Evolutionary conservation across 2,888 invertebrate species (phyloP).

Genomic region (Coremacera marginata): DNA sequence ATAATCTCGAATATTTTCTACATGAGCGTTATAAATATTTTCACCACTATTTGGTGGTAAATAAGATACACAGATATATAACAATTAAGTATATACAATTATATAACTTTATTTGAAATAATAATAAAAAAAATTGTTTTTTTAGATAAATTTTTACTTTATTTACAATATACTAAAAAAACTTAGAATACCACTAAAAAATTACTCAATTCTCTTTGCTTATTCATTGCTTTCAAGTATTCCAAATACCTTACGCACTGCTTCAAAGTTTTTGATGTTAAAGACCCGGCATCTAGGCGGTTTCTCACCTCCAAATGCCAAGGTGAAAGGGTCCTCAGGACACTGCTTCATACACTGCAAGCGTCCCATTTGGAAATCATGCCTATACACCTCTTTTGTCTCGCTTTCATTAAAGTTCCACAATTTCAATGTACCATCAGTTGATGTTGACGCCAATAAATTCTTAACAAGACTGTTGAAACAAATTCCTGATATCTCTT

Average conservation of each 20-base stretch:
- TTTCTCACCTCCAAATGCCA: slow-evolving; percentile 88
- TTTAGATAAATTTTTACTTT: too few relatives aligned
- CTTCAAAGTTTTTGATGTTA: slow-evolving; percentile 67
- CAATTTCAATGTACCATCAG: slow-evolving; percentile 85
- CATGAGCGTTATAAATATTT: too few relatives aligned
- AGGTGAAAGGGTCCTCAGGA: slow-evolving; percentile 85
- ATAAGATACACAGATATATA: too few relatives aligned
- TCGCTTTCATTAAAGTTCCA: slow-evolving; percentile 77
- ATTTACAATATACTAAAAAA: too few relatives aligned
- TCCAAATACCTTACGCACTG: slow-evolving; percentile 62
- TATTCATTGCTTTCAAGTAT: slow-evolving; percentile 47
- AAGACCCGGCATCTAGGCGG: slow-evolving; percentile 78
- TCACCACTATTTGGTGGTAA: too few relatives aligned
- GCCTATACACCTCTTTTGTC: slow-evolving; percentile 62
- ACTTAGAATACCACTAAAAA: too few relatives aligned
- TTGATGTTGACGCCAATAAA: slow-evolving; percentile 81
- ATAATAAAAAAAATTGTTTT: too few relatives aligned
- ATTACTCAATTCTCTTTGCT: too few relatives aligned
- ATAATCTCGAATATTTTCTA: too few relatives aligned
- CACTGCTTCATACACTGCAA: slow-evolving; percentile 80
- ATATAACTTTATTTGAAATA: too few relatives aligned
- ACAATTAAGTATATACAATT: too few relatives aligned
- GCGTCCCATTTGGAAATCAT: slow-evolving; percentile 78
- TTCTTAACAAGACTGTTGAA: slow-evolving; percentile 81
- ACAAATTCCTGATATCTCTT: slow-evolving; percentile 86